Percentiles rank a stretch among this genome's conserved stretches.
Conservation (phyloP, 1,140 invertebrate species). For the Magallana ariakensis region DNA sequence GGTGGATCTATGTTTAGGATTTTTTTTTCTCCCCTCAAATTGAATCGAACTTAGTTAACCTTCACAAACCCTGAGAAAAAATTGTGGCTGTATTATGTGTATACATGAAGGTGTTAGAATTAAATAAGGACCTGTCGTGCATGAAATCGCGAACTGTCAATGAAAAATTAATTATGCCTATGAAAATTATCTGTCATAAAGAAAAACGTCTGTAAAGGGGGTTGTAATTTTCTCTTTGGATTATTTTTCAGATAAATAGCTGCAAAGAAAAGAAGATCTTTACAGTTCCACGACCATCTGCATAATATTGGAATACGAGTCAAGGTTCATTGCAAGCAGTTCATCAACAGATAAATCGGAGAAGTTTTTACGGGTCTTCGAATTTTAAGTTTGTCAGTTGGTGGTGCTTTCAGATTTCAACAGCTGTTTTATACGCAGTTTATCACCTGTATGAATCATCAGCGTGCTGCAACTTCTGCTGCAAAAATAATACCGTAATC, state of each 20-base stretch:
- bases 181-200: conserved; percentile 15
- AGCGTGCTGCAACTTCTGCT: conserved; percentile 6
- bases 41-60: background rate
- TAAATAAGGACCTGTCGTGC: background rate
- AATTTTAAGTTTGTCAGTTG: background rate
- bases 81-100: background rate
- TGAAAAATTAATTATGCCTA: conserved; percentile 4
- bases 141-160: background rate
- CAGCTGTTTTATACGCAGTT: conserved; percentile 21
- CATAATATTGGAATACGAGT: conserved; percentile 7
- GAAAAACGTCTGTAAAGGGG: background rate
- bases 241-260: conserved; percentile 28
- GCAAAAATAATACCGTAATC: background rate
- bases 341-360: conserved; percentile 1
- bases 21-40: background rate
- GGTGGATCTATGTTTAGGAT: background rate
- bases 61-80: background rate
- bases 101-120: background rate
- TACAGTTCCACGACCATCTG: conserved; percentile 14
- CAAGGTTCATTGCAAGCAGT: conserved; percentile 22
- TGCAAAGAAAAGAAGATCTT: background rate
- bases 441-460: conserved; percentile 20
- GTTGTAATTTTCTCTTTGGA: background rate
- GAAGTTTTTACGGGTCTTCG: background rate
- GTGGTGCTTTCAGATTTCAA: conserved; percentile 25